Base-by-base conservation (phyloP, 1,140 invertebrate species). In the Heliconius congener region DNA sequence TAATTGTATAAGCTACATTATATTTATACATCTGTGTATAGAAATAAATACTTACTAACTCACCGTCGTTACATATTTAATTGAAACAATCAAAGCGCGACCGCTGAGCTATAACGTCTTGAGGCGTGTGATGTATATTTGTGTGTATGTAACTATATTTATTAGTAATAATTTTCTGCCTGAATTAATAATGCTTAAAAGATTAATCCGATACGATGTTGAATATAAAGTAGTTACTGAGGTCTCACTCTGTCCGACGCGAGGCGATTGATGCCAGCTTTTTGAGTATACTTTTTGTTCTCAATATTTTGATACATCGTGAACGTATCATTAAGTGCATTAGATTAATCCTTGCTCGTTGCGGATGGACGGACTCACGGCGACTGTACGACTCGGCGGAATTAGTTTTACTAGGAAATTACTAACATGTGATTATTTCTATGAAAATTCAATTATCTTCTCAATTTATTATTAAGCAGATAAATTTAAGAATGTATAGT, bases 241-340 rank as follows among this genome's bases (percentile, higher is more conserved):
- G 60, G 60, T 66, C 60, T 66, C 60, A 30, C 60, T 30, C 60
- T 0, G 13, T 23, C 60, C 55, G 55, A n/a, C 8, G 55, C 52
- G 52, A 55, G 55, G 42, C 55, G 57, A 16, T 13, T 13, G 55
- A 42, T 4, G 74, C 74, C 57, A 66, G 60, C 39, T 42, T 70
- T 75, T 23, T 50, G 34, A 46, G 74, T 76, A 37, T 78, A 30
- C 30, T 78, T 78, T 78, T 76, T 81, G 73, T 81, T 76, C 74
- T 74, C 71, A 81, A 81, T 78, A 78, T 81, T 81, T 81, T 78
- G 80, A 81, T 81, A 72, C 52, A 78, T 77, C 76, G 74, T 46
- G 76, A 76, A 77, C 76, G 60, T 74, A 75, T 81, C 80, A 78
- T 81, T 81, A 81, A 81, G 75, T 76, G 71, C 74, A 80, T 80